Evolutionary conservation across 2,113 vertebrate species (phyloP).

Genomic region (Caretta caretta): DNA sequence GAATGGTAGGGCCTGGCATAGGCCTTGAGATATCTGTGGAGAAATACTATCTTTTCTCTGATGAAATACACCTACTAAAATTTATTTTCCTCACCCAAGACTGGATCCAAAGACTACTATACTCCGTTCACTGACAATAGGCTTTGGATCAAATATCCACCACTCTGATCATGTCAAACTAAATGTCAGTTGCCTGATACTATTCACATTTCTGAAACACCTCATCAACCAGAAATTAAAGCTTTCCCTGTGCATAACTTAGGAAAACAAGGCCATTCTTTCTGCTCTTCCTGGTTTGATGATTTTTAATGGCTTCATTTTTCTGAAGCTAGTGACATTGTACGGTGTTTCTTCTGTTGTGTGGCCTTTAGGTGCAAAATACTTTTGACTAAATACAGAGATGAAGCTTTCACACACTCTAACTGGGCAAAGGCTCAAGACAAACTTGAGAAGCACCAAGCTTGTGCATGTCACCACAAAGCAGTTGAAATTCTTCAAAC

Average conservation of each 20-base stretch:
- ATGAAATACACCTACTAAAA: not conserved
- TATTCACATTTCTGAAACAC: not conserved
- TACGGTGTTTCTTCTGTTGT: not conserved
- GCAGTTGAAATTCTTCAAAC: not conserved
- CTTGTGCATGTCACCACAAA: not conserved
- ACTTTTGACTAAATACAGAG: not conserved
- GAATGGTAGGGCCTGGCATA: not conserved
- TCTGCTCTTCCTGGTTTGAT: not conserved
- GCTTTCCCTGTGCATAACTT: not conserved
- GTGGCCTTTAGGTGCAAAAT: not conserved
- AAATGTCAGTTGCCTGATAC: not conserved
- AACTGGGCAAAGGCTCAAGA: not conserved
- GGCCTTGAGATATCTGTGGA: not conserved
- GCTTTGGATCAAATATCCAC: not conserved
- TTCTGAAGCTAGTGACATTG: not conserved
- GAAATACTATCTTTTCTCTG: not conserved
- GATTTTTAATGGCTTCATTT: not conserved
- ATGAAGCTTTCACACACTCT: not conserved
- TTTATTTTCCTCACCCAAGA: not conserved
- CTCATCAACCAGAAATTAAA: not conserved
- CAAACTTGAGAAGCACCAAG: not conserved
- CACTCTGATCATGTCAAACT: not conserved
- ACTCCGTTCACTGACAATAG: not conserved
- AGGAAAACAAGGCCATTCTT: not conserved
- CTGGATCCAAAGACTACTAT: accelerated